A percentile compares a stretch with the other conserved stretches of the same genome.
These are phyloP conservation scores for Acanthurus tractus DNA, from an alignment of 2,797 vertebrate species.

Conservation along the genomic window DNA sequence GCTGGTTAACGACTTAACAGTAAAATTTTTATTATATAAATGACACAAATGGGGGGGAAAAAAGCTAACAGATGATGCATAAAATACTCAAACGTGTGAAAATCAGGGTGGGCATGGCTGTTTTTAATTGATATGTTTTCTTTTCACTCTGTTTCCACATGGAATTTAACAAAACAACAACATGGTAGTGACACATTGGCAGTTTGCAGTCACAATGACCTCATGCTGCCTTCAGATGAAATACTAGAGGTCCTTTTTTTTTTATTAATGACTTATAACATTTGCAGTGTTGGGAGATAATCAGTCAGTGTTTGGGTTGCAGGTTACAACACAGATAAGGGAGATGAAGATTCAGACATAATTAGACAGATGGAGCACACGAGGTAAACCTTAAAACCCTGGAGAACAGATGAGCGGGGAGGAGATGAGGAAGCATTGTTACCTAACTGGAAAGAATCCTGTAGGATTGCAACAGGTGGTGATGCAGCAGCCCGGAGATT, in stretches of 20 bases:
- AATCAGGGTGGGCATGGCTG: neutral
- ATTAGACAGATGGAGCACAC: neutral
- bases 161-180: neutral
- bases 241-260: neutral
- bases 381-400: neutral
- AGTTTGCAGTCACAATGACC: too few relatives aligned
- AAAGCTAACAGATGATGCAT: neutral
- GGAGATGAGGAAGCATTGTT: neutral
- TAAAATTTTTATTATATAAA: constrained; percentile 23
- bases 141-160: neutral
- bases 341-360: neutral
- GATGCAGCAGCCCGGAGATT: neutral
- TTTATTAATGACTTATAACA: neutral
- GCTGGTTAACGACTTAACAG: constrained; percentile 27
- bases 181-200: neutral
- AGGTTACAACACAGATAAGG: neutral
- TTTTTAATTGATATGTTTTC: neutral
- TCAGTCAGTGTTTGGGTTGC: neutral
- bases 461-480: neutral
- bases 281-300: neutral
- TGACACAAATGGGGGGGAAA: neutral
- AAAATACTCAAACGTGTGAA: neutral
- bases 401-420: neutral
- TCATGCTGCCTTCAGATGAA: neutral
- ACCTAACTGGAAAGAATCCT: neutral